phyloP scores from a whole-genome alignment of 2,888 invertebrate species.

The Xylocampa areola region DNA sequence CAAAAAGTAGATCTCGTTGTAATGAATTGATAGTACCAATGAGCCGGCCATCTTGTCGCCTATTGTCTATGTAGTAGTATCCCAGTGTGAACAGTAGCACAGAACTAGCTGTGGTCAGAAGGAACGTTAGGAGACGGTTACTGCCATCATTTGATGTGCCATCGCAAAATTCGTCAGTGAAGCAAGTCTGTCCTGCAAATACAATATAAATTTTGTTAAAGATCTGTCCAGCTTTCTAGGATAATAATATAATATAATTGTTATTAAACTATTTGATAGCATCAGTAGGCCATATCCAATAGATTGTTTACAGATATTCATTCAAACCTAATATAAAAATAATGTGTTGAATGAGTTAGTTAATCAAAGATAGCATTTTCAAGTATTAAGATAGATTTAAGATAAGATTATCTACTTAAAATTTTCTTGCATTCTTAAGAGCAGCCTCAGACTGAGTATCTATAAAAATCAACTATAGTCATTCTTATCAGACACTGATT shows the following conservation, averaged over 20 bases:
- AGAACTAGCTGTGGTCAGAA: constrained; percentile 92
- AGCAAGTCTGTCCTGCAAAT: constrained; percentile 78
- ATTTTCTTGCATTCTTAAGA: constrained; percentile 3
- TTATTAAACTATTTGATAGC: no score
- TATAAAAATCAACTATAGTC: constrained; percentile 15
- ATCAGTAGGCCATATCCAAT: no score
- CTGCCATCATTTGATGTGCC: constrained; percentile 74
- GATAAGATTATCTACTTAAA: constrained; percentile 35
- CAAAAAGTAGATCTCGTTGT: constrained; percentile 85
- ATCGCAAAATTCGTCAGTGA: constrained; percentile 81
- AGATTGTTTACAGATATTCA: no score
- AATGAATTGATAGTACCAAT: constrained; percentile 91
- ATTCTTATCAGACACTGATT: constrained; percentile 28
- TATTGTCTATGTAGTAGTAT: constrained; percentile 94
- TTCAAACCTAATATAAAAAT: no score
- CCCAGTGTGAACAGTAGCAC: constrained; percentile 93
- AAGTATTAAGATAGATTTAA: no score
- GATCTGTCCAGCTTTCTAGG: no score
- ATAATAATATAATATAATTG: no score
- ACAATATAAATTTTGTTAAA: no score
- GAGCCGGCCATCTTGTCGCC: constrained; percentile 92
- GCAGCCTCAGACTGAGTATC: background rate
- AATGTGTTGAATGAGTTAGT: no score
- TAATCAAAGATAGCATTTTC: no score
- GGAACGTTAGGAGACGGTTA: constrained; percentile 89